Evolutionary conservation across 2,797 vertebrate genomes (phyloP).

Genomic region (Ispidina lecontei): DNA sequence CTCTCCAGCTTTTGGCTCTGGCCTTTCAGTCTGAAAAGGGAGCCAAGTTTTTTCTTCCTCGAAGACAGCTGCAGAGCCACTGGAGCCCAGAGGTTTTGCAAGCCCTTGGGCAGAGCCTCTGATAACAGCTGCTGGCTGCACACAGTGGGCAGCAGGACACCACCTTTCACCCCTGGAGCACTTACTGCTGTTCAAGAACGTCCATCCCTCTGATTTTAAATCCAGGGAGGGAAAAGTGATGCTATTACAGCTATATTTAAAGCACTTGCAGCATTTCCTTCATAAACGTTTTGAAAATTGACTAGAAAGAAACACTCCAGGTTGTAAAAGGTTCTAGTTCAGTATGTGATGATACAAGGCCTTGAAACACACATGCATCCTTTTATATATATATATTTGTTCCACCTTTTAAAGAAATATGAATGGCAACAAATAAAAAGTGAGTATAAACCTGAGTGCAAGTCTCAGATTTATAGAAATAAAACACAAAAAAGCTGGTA

Average conservation of each 20-base stretch:
- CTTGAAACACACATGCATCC: background rate
- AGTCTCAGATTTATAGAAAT: background rate
- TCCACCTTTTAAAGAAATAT: background rate
- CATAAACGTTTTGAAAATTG: background rate
- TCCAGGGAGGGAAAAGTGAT: background rate
- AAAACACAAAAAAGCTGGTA: background rate
- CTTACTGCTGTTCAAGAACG: background rate
- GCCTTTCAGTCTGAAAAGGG: background rate
- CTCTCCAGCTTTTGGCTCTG: background rate
- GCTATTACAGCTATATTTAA: background rate
- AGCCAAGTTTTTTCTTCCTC: background rate
- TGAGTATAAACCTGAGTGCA: background rate
- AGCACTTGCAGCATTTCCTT: background rate
- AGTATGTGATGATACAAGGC: background rate
- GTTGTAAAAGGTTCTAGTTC: background rate
- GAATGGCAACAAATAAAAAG: background rate
- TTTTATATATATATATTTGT: no score
- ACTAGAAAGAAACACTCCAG: background rate
- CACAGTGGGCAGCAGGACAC: background rate
- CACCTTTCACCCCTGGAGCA: background rate
- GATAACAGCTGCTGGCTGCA: background rate
- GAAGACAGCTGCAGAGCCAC: background rate
- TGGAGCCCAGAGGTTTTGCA: background rate
- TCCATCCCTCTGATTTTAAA: background rate
- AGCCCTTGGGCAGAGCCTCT: background rate